Evolutionary conservation across 2,797 vertebrate species (phyloP), one percentile per base, ranked within the genome.

Genomic region (Sandelia bainsii): DNA sequence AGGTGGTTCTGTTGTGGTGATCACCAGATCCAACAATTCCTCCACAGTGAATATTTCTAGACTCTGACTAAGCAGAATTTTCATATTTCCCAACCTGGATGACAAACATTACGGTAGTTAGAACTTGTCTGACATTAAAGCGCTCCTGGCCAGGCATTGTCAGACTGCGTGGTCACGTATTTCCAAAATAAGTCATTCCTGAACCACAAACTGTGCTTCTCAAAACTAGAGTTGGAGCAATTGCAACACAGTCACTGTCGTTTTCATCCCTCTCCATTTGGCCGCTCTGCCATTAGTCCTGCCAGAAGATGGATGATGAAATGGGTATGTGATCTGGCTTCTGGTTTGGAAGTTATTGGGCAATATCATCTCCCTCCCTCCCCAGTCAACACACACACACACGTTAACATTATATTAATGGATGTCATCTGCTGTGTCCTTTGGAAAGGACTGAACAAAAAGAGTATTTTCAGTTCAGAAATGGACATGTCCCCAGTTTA

Each of bases 331-430:
- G 74, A 88, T 88, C 62, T 72, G 76, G 77, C 73, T 51, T 77
- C 79, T 85, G 81, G 87, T 83, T 83, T 91, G 85, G 85, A 92
- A 88, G 85, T 89, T 89, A 89, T 89, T 91, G 81, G 62, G 70
- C 64, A 80, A 84, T 76, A 75, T 83, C 69, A 65, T 72, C 62
- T 80, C 66, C 49, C 52, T 79, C 68, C 34, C 23, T 54, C 32
- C 23, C 11, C 37, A 22, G 32, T 17, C 25, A 46, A 29, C 62
- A 60, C 74, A 32, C 37, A 54, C 71, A 49, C 58, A 40, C 69
- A 37, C 59, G 0, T 37, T 59, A 58, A 68, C 79, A 39, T 85
- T 75, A 60, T 64, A 80, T 87, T 93, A 90, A 91, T 92, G 90
- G 84, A 90, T 84, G 84, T 79, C 73, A 32, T 89, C 82, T 88